phyloP scores from a whole-genome alignment of 2,888 invertebrate genomes.

The Auanema freiburgensis region DNA sequence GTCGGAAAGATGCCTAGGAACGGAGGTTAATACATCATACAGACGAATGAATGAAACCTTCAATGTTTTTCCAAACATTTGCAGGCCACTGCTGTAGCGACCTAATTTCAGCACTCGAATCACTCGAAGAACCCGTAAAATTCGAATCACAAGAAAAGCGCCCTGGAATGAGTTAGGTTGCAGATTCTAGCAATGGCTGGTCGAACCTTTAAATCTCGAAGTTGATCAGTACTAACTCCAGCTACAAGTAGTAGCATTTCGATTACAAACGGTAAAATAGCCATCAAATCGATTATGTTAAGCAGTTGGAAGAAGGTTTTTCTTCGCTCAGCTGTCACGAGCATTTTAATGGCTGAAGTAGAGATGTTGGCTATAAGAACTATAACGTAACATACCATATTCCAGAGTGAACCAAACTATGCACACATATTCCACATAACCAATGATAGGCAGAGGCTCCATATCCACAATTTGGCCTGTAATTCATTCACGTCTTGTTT shows the following conservation, averaged over 20 bases:
- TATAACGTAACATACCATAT: slow-evolving; percentile 28
- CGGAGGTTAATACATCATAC: not conserved
- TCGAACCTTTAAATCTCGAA: slow-evolving; percentile 52
- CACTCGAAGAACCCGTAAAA: slow-evolving; percentile 57
- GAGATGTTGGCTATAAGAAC: not conserved
- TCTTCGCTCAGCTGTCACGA: slow-evolving; percentile 46
- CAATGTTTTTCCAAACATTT: slow-evolving; percentile 61
- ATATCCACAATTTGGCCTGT: slow-evolving; percentile 34
- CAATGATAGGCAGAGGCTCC: slow-evolving; percentile 52
- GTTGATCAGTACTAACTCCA: slow-evolving; percentile 55
- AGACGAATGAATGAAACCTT: slow-evolving; percentile 27
- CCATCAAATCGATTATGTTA: slow-evolving; percentile 57
- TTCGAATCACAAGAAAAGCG: slow-evolving; percentile 58
- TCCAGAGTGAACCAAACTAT: slow-evolving; percentile 60
- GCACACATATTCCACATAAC: slow-evolving; percentile 54
- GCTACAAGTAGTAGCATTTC: slow-evolving; percentile 50
- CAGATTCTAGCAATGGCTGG: not conserved
- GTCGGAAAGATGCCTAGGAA: slow-evolving; percentile 47
- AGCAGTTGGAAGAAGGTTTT: slow-evolving; percentile 49
- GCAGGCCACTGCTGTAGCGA: slow-evolving; percentile 56
- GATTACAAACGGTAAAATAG: slow-evolving; percentile 57
- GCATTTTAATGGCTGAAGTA: slow-evolving; percentile 44
- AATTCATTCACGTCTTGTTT: slow-evolving; percentile 4
- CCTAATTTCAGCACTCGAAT: slow-evolving; percentile 60
- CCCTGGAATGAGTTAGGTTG: slow-evolving; percentile 43